These are phyloP conservation scores for Bursaphelenchus mucronatus DNA, from an alignment of 1,140 invertebrate species.

Conservation along the genomic window DNA sequence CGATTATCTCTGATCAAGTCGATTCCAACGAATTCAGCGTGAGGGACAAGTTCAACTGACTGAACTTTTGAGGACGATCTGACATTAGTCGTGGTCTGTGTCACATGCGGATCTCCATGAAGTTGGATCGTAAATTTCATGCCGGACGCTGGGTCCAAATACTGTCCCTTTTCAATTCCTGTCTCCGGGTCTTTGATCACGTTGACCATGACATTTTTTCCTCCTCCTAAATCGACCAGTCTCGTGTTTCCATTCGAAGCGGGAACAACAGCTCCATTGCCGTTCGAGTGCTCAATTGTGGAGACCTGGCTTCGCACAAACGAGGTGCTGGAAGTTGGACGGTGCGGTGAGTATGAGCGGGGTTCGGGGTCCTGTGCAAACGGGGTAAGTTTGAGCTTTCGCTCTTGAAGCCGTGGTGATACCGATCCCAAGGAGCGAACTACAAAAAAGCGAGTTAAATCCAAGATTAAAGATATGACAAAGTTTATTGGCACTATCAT, in stretches of 20 bases:
- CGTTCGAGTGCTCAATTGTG: slow-evolving; percentile 16
- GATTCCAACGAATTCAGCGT: slow-evolving; percentile 60
- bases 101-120: slow-evolving; percentile 54
- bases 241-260: slow-evolving; percentile 21
- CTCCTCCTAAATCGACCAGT: slow-evolving; percentile 47
- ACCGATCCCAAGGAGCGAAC: too few species aligned
- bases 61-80: slow-evolving; percentile 58
- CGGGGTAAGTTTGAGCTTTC: slow-evolving; percentile 55
- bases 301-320: slow-evolving; percentile 28
- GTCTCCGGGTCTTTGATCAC: slow-evolving; percentile 46
- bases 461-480: too few species aligned
- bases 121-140: slow-evolving; percentile 69
- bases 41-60: slow-evolving; percentile 57
- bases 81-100: slow-evolving; percentile 59
- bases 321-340: neutral
- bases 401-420: slow-evolving; percentile 46
- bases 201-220: slow-evolving; percentile 53
- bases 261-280: slow-evolving; percentile 3
- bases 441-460: too few species aligned
- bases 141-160: slow-evolving; percentile 74
- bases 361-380: slow-evolving; percentile 42
- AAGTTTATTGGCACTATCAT: too few species aligned
- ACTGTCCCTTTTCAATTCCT: slow-evolving; percentile 68
- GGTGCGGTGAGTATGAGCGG: neutral
- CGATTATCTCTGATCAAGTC: slow-evolving; percentile 57